Conservation (phyloP, 2,797 vertebrate genomes). For the Setipinna tenuifilis region DNA sequence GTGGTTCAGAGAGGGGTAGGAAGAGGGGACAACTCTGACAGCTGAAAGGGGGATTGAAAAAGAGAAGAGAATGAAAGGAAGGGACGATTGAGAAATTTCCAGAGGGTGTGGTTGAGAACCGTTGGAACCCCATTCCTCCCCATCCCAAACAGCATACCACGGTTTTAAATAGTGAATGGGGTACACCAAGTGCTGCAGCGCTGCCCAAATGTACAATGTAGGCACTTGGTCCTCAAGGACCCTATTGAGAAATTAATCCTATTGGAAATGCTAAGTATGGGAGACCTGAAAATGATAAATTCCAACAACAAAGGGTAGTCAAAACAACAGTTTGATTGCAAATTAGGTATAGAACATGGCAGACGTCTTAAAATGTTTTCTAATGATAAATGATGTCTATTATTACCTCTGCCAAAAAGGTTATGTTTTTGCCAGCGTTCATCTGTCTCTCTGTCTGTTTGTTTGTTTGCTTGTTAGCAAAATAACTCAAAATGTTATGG, state of each 20-base stretch:
- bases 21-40: background rate
- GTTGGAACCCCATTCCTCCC: background rate
- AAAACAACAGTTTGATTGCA: background rate
- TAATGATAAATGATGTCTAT: too few species aligned
- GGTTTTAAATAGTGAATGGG: background rate
- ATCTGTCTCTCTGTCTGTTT: too few species aligned
- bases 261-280: background rate
- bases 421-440: too few species aligned
- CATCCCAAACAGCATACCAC: background rate
- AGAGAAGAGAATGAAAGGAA: background rate
- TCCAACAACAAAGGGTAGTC: background rate
- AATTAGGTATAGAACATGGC: background rate
- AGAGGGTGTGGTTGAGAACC: background rate
- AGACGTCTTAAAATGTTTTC: background rate
- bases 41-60: conserved; percentile 11
- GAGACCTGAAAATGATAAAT: background rate
- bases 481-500: too few species aligned
- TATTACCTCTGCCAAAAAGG: too few species aligned
- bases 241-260: background rate
- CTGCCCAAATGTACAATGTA: background rate
- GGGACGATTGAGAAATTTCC: background rate
- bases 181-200: background rate
- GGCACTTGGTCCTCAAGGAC: background rate
- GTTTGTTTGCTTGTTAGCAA: too few species aligned
- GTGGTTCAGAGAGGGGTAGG: background rate